Evolutionary conservation across 2,797 vertebrate genomes (phyloP), one percentile per base, ranked within the genome.

Genomic region (Salarias fasciatus): DNA sequence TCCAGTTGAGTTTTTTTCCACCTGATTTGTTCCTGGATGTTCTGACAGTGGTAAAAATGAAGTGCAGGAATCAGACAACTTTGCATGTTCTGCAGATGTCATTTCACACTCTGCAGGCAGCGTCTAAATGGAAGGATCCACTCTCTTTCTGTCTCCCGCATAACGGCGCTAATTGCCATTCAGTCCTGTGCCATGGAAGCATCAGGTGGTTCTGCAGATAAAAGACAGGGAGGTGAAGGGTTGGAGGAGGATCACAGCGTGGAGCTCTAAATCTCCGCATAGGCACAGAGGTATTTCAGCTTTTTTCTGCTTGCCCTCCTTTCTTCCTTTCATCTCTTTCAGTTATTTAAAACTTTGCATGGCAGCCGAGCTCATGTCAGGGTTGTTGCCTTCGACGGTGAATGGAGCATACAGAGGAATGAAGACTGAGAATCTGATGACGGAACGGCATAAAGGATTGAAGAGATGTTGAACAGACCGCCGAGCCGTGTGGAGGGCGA

Each of bases 311-410:
- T n/a, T 33, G 60, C 29, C 47, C 18, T 5, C 15, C 13, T 31
- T 12, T 47, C 30, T 47, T 33, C n/a, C 50, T 42, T 51, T 29
- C 59, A 44, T 29, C 11, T 35, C 8, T n/a, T 9, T 11, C 8
- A 53, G 30, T 57, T 64, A 70, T 56, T 46, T 49, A 24, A 70
- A 65, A 58, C 31, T 45, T 44, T 4, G 55, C 72, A 69, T 36
- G 53, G 37, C 46, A 62, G 30, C 1, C 76, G 62, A 75, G n/a
- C 14, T 63, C 63, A 55, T 59, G 60, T 53, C 59, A 75, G 36
- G 35, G 12, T 57, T 69, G 43, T 63, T 24, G 18, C 18, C n/a
- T n/a, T n/a, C n/a, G n/a, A n/a, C n/a, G n/a, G n/a, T 24, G 18
- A 24, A 24, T 24, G 3, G 18, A 24, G 24, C 18, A 24, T 24